phyloP scores from a whole-genome alignment of 2,888 invertebrate species.

The Nudaria mundana region DNA sequence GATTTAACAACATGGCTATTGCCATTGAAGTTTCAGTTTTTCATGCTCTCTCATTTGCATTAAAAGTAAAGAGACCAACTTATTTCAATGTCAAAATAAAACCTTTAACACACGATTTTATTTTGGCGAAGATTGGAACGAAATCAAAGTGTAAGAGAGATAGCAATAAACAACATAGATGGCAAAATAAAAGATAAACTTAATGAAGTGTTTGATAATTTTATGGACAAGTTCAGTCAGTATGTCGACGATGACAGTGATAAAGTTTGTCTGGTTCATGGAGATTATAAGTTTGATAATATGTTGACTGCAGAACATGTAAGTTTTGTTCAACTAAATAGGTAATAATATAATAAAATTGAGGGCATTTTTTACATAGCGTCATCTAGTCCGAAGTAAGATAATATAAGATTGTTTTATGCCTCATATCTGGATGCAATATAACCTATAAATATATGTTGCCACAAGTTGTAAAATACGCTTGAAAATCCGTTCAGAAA shows the following conservation, averaged over 20 bases:
- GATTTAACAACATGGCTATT: conserved; percentile 43
- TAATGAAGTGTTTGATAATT: conserved; percentile 20
- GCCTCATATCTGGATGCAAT: too few relatives aligned
- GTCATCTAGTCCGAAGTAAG: too few relatives aligned
- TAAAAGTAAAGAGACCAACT: conserved; percentile 37
- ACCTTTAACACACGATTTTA: conserved; percentile 19
- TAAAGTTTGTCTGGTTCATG: conserved; percentile 43
- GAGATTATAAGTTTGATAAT: conserved; percentile 54
- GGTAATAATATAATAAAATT: too few relatives aligned
- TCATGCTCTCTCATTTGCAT: conserved; percentile 47
- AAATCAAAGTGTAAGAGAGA: conserved; percentile 28
- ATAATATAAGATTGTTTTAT: too few relatives aligned
- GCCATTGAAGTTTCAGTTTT: conserved; percentile 47
- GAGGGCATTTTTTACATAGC: too few relatives aligned
- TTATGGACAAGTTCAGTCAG: conserved; percentile 29
- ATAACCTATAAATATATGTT: too few relatives aligned
- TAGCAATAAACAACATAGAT: conserved; percentile 27
- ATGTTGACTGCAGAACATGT: conserved; percentile 27
- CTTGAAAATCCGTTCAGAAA: too few relatives aligned
- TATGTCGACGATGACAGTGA: conserved; percentile 31
- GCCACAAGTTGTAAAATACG: too few relatives aligned
- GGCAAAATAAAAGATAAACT: conserved; percentile 29
- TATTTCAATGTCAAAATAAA: conserved; percentile 43
- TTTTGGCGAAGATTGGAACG: conserved; percentile 36
- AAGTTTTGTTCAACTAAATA: not conserved